Conservation (phyloP, 2,113 vertebrate species). For the Naja naja region DNA sequence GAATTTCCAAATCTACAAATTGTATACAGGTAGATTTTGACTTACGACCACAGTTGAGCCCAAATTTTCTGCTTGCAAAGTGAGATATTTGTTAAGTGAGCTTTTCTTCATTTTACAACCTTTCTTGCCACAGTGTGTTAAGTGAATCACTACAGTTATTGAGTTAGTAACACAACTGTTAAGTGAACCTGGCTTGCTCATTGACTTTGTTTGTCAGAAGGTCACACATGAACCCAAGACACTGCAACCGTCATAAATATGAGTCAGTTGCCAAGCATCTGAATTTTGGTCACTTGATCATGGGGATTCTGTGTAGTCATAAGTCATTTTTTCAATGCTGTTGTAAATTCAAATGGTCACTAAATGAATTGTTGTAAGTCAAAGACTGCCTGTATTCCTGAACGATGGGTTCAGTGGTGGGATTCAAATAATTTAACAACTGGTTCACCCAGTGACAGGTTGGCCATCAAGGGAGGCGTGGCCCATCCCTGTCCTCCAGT, state of each 20-base stretch:
- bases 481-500: too few species aligned
- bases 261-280: not conserved
- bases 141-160: not conserved
- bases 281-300: not conserved
- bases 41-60: not conserved
- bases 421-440: too few species aligned
- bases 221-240: not conserved
- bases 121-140: not conserved
- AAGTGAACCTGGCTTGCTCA: not conserved
- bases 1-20: not conserved
- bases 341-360: not conserved
- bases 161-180: not conserved
- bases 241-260: not conserved
- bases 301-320: not conserved
- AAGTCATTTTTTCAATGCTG: not conserved
- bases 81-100: not conserved
- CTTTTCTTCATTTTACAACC: not conserved
- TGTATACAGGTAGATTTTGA: not conserved
- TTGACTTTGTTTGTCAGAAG: not conserved
- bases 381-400: not conserved
- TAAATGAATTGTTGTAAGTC: not conserved
- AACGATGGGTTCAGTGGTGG: not conserved
- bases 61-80: not conserved
- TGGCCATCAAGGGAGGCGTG: too few species aligned
- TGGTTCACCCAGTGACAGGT: too few species aligned